Percentiles rank a stretch among this genome's conserved stretches.
Evolutionary conservation across 2,888 invertebrate species (phyloP).

Genomic region (Junonia oenone): DNA sequence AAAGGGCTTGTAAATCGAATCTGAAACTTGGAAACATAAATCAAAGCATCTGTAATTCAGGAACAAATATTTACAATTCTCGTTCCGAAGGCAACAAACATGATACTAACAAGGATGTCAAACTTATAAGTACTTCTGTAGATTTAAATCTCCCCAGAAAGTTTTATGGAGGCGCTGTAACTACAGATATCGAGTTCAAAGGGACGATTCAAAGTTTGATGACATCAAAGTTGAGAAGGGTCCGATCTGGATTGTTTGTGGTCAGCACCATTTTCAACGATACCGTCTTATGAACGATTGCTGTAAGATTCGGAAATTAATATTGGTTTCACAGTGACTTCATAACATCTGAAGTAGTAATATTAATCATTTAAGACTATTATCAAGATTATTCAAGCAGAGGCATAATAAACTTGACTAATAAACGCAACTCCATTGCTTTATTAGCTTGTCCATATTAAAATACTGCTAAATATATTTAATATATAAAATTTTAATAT

Average conservation of each 20-base stretch:
- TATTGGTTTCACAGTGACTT: not conserved
- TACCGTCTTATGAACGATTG: not conserved
- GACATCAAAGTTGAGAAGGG: slow-evolving; percentile 61
- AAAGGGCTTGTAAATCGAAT: not conserved
- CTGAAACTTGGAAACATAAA: not conserved
- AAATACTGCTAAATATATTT: not conserved
- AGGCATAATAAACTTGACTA: not conserved
- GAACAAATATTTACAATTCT: slow-evolving; percentile 1
- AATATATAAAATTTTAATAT: not conserved
- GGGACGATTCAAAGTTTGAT: slow-evolving; percentile 31
- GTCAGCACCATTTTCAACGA: slow-evolving; percentile 46
- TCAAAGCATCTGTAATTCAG: not conserved
- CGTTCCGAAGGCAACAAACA: not conserved
- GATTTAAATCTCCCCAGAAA: slow-evolving; percentile 13
- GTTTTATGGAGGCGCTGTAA: slow-evolving; percentile 5
- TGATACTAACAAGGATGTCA: slow-evolving; percentile 3
- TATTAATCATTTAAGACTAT: not conserved
- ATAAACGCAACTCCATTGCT: not conserved
- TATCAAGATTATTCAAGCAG: not conserved
- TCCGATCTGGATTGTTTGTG: slow-evolving; percentile 36
- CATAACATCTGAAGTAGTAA: too few species aligned
- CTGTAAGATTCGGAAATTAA: not conserved
- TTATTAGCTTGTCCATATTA: not conserved
- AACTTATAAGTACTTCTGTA: slow-evolving; percentile 11
- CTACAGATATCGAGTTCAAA: slow-evolving; percentile 23